Evolutionary conservation across 64 coral and sea anemone genomes (phyloP).

Genomic region (Porites australiensis): DNA sequence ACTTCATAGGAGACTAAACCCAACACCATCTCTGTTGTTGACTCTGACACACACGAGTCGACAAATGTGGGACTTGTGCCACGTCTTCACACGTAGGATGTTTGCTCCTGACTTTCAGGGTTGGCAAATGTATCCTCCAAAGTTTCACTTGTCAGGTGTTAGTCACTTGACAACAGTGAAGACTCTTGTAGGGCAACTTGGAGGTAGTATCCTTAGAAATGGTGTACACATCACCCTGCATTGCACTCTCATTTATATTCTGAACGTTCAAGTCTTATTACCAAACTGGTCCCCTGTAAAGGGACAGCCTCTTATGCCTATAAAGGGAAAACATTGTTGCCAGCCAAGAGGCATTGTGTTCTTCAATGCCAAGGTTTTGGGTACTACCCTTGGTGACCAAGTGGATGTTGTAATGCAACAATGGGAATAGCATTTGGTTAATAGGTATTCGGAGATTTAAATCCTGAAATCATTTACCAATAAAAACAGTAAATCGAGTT

Average conservation of each 20-base stretch:
- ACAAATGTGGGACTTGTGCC: too few relatives aligned
- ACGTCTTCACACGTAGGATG: too few relatives aligned
- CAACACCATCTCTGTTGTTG: too few relatives aligned
- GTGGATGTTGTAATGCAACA: slow-evolving; percentile 73
- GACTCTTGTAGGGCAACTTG: slow-evolving; percentile 21
- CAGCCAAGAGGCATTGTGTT: slow-evolving; percentile 63
- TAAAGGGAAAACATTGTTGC: slow-evolving; percentile 81
- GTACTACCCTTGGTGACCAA: slow-evolving; percentile 48
- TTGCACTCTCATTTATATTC: background rate
- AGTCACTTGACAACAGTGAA: background rate
- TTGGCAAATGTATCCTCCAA: background rate
- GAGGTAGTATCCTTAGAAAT: background rate
- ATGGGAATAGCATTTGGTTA: slow-evolving; percentile 63
- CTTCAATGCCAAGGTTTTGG: slow-evolving; percentile 57
- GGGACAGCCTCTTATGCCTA: slow-evolving; percentile 60
- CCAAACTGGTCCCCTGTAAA: slow-evolving; percentile 63
- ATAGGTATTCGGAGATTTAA: slow-evolving; percentile 41
- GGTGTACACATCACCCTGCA: background rate
- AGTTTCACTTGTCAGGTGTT: background rate
- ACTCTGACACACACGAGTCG: too few relatives aligned
- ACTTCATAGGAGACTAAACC: too few relatives aligned
- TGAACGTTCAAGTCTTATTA: slow-evolving; percentile 43
- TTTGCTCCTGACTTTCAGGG: too few relatives aligned
- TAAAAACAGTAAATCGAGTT: slow-evolving; percentile 26
- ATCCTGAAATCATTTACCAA: slow-evolving; percentile 66